Evolutionary conservation across 2,888 invertebrate genomes (phyloP), one percentile per base, ranked within the genome.

Genomic region (Caenorhabditis drosophilae): DNA sequence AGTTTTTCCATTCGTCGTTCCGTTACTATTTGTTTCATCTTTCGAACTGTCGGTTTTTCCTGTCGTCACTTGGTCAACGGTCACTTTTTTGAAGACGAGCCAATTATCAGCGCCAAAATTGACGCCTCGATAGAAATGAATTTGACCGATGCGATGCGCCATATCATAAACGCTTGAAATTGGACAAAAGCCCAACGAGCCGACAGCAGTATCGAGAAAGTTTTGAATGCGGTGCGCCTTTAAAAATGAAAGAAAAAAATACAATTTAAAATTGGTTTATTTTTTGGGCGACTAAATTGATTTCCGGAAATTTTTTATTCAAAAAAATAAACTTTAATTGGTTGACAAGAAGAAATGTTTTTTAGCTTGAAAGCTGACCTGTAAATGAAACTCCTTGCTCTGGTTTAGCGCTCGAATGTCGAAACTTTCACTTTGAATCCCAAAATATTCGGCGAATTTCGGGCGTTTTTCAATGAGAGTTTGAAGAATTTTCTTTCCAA

Each of bases 51-150:
- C 71, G 0, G 59, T 53, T 6, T 54, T 40, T 16, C 66, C 64
- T 16, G 66, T 62, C 4, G 73, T 70, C 34, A 77, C 77, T 53
- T 78, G 77, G 48, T 77, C 77, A 12, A 78, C 76, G 15, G 77
- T 75, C 9, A 76, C 77, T 42, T 75, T 73, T 57, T 78, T 78
- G 75, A 78, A 78, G 0, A 77, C 78, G 9, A 78, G 70, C 78
- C 78, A 78, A 57, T 78, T 78, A 42, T 77, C 76, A 2, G 78
- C 78, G 3, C 76, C 78, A 50, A 78, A 78, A 54, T 78, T 78
- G 46, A 78, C 76, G 40, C 78, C 78, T 56, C 76, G 70, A 58
- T 78, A 78, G 60, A 77, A 78, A 38, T 78, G 78, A 35, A 78
- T 78, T 45, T 77, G 78, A 31, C 78, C 78, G 26, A 78, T 76